These are phyloP conservation scores for Planococcus citri DNA, from an alignment of 1,140 invertebrate species.

Conservation along the genomic window DNA sequence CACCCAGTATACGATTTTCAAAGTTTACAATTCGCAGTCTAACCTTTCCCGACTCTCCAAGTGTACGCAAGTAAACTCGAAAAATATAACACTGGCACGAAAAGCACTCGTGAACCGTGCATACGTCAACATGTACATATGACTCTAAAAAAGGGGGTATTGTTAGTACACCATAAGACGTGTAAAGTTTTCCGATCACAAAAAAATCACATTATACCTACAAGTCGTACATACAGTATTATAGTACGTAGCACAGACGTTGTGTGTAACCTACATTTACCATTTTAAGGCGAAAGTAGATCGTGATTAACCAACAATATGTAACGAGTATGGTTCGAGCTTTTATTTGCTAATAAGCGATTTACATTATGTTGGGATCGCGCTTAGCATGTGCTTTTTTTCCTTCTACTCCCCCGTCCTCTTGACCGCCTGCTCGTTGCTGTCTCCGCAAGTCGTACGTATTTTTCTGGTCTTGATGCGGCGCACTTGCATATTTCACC, in stretches of 20 bases:
- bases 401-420: too few relatives aligned
- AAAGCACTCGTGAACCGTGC: background rate
- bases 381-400: too few relatives aligned
- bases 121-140: background rate
- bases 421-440: too few relatives aligned
- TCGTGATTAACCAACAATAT: background rate
- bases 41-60: too few relatives aligned
- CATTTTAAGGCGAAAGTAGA: constrained; percentile 2
- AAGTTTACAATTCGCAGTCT: too few relatives aligned
- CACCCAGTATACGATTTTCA: too few relatives aligned
- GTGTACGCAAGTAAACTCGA: too few relatives aligned
- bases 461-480: too few relatives aligned
- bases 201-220: too few relatives aligned
- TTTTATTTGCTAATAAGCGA: background rate
- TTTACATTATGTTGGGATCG: background rate
- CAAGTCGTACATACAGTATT: too few relatives aligned
- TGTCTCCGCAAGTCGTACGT: too few relatives aligned
- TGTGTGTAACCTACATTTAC: background rate
- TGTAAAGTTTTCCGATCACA: background rate
- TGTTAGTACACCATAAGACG: background rate
- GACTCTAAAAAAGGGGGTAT: background rate
- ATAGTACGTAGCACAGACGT: background rate
- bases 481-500: background rate
- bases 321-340: background rate
- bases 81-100: background rate